Percentiles rank a stretch among this genome's conserved stretches.
Conservation (phyloP, 2,797 vertebrate species). For the Phoebastria nigripes region DNA sequence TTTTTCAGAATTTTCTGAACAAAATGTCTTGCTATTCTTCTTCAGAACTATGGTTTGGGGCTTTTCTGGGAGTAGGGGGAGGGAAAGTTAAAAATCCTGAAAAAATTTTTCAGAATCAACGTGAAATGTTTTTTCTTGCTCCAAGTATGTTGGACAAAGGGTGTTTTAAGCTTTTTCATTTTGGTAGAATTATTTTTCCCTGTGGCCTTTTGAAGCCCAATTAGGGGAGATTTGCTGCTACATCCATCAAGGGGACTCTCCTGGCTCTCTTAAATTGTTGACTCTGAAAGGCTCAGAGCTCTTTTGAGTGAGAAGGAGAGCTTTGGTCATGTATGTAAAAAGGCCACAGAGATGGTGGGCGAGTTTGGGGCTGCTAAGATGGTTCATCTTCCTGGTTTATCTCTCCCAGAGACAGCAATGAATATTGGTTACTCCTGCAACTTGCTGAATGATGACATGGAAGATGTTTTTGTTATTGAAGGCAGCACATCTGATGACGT, state of each 20-base stretch:
- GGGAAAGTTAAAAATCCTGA: background rate
- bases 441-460: conserved; percentile 90
- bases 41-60: background rate
- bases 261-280: background rate
- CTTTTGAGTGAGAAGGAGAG: background rate
- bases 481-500: conserved; percentile 78
- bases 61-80: background rate
- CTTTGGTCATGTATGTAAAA: background rate
- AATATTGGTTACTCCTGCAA: conserved; percentile 94
- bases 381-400: background rate
- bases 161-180: background rate
- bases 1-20: background rate
- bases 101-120: background rate
- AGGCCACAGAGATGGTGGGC: background rate
- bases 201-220: background rate
- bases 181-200: background rate
- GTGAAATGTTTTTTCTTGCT: background rate
- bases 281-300: background rate
- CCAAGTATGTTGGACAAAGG: background rate
- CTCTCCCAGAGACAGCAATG: conserved; percentile 86
- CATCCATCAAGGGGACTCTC: background rate
- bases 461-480: conserved; percentile 81
- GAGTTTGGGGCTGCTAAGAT: background rate
- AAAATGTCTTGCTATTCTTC: background rate
- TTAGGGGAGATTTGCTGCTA: background rate